Conservation (phyloP, 2,113 vertebrate species). For the Clinocottus analis region DNA sequence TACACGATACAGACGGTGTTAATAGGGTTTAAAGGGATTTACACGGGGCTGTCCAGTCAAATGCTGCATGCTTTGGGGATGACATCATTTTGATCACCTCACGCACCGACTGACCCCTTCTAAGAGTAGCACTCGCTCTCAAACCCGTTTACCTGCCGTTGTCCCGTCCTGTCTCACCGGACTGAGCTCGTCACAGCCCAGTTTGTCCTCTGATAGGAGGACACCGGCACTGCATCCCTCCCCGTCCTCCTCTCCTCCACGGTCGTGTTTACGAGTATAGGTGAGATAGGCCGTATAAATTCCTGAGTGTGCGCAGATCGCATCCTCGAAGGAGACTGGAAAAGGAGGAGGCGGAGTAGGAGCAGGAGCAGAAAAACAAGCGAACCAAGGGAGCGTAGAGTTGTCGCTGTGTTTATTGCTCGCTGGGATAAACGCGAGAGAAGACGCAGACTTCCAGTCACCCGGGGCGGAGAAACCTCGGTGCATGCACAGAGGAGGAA, state of each 20-base stretch:
- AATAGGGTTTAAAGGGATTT: constrained; percentile 78
- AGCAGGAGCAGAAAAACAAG: constrained; percentile 32
- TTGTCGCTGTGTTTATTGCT: constrained; percentile 43
- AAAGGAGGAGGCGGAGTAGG: constrained; percentile 40
- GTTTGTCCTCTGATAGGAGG: constrained; percentile 66
- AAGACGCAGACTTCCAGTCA: not conserved
- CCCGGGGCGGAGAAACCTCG: constrained; percentile 8
- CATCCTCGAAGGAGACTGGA: constrained; percentile 59
- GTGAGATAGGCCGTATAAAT: constrained; percentile 75
- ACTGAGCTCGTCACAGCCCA: constrained; percentile 50
- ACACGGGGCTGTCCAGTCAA: constrained; percentile 73
- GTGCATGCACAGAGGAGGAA: constrained; percentile 48
- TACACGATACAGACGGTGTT: constrained; percentile 65
- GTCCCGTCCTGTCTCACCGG: constrained; percentile 51
- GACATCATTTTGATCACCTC: constrained; percentile 83
- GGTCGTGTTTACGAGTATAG: constrained; percentile 72
- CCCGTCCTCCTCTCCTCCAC: constrained; percentile 9
- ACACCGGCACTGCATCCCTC: constrained; percentile 25
- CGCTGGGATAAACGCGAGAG: constrained; percentile 26
- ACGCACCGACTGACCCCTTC: constrained; percentile 65
- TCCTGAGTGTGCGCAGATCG: constrained; percentile 67
- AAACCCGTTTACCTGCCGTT: constrained; percentile 62
- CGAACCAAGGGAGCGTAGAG: constrained; percentile 18
- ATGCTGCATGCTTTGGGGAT: constrained; percentile 74
- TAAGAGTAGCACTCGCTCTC: constrained; percentile 36